Conservation (phyloP, 2,113 vertebrate species). For the Labeo catla region DNA sequence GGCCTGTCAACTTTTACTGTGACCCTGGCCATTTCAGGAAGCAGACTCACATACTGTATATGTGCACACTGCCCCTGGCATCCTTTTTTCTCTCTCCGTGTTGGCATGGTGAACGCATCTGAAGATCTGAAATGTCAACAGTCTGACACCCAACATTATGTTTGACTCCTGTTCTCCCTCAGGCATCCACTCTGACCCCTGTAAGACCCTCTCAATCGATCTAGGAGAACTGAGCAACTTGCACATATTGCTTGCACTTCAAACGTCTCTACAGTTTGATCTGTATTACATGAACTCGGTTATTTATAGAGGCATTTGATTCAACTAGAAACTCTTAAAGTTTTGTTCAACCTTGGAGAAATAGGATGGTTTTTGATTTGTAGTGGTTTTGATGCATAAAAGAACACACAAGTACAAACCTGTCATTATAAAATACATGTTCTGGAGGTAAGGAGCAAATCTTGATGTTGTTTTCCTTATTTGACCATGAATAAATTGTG, state of each 20-base stretch:
- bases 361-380: neutral
- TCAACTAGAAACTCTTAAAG: conserved; percentile 26
- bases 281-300: conserved; percentile 29
- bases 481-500: conserved; percentile 47
- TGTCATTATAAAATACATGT: conserved; percentile 38
- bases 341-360: conserved; percentile 28
- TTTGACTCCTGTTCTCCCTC: conserved; percentile 37
- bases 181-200: conserved; percentile 49
- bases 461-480: conserved; percentile 44
- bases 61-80: conserved; percentile 36
- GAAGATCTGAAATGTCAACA: conserved; percentile 49
- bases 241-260: conserved; percentile 30
- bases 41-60: neutral
- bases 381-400: conserved; percentile 31
- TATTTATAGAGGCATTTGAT: conserved; percentile 25
- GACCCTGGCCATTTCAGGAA: conserved; percentile 41
- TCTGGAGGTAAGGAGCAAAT: neutral
- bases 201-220: conserved; percentile 55
- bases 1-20: conserved; percentile 24
- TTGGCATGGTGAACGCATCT: conserved; percentile 42
- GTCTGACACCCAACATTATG: conserved; percentile 53
- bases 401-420: conserved; percentile 22
- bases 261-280: conserved; percentile 34
- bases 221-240: conserved; percentile 21
- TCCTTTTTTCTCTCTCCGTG: conserved; percentile 14